Conservation (phyloP, 2,888 invertebrate genomes). For the Lasius fuliginosus region DNA sequence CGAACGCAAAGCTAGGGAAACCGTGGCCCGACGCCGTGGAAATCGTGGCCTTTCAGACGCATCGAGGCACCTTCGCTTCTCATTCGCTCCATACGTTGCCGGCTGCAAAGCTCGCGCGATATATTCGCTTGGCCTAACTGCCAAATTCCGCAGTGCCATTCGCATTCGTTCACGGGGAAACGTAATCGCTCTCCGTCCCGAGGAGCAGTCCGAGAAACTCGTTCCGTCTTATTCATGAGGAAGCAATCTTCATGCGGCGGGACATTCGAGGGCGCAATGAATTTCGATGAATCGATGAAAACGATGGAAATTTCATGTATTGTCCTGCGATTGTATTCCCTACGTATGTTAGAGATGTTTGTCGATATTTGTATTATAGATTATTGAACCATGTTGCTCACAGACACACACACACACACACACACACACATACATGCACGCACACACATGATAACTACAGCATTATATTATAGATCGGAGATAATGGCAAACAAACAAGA, state of each 20-base stretch:
- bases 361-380: background rate
- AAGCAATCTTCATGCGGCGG: conserved; percentile 37
- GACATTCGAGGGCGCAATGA: conserved; percentile 57
- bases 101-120: conserved; percentile 32
- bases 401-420: too few relatives aligned
- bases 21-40: conserved; percentile 25
- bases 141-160: conserved; percentile 53
- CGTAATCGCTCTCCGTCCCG: conserved; percentile 60
- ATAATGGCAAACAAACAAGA: background rate
- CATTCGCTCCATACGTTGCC: background rate
- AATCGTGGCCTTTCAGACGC: conserved; percentile 48
- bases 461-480: background rate
- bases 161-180: conserved; percentile 58
- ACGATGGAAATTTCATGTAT: conserved; percentile 48
- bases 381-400: background rate
- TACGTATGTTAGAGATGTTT: background rate
- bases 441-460: background rate
- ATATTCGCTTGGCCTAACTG: conserved; percentile 52
- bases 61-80: conserved; percentile 14
- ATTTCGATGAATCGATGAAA: conserved; percentile 50
- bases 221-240: conserved; percentile 64
- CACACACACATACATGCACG: too few relatives aligned
- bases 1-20: conserved; percentile 54
- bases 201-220: conserved; percentile 52
- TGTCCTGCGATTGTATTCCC: conserved; percentile 11